Evolutionary conservation across 1,140 invertebrate species (phyloP).

Genomic region (Gonatopus flavifemur): DNA sequence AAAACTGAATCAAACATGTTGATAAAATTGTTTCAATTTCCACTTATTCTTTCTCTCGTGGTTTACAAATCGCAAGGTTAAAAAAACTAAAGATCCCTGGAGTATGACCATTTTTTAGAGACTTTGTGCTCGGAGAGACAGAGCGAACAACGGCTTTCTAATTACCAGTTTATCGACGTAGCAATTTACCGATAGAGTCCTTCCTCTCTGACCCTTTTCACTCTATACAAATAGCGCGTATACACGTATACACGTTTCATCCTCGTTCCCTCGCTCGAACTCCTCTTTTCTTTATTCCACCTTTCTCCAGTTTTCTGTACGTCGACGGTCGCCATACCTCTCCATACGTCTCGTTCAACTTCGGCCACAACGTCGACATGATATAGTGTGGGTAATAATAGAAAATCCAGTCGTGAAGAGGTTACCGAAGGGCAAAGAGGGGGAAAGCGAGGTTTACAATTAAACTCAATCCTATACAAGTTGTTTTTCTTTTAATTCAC

Average conservation of each 20-base stretch:
- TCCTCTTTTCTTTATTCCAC: conserved; percentile 1
- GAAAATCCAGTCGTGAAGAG: conserved; percentile 22
- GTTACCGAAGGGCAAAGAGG: background rate
- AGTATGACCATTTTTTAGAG: no score
- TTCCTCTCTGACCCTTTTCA: background rate
- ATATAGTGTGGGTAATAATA: no score
- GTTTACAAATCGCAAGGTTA: no score
- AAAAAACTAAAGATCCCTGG: no score
- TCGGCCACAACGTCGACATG: background rate
- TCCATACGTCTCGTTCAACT: conserved; percentile 12
- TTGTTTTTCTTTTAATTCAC: conserved; percentile 40
- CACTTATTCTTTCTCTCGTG: no score
- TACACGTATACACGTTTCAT: background rate
- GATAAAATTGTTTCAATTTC: no score
- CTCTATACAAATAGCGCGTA: background rate
- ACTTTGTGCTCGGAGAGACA: no score
- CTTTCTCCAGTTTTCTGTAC: conserved; percentile 1
- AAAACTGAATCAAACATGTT: no score
- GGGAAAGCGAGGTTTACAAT: conserved; percentile 26
- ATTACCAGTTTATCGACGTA: conserved; percentile 35
- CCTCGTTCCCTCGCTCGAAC: no score
- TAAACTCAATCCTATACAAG: conserved; percentile 41
- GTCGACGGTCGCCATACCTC: conserved; percentile 6
- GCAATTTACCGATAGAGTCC: conserved; percentile 24
- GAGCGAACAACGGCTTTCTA: conserved; percentile 33